phyloP scores from a whole-genome alignment of 2,797 vertebrate species.

The Enteromius treurensis region DNA sequence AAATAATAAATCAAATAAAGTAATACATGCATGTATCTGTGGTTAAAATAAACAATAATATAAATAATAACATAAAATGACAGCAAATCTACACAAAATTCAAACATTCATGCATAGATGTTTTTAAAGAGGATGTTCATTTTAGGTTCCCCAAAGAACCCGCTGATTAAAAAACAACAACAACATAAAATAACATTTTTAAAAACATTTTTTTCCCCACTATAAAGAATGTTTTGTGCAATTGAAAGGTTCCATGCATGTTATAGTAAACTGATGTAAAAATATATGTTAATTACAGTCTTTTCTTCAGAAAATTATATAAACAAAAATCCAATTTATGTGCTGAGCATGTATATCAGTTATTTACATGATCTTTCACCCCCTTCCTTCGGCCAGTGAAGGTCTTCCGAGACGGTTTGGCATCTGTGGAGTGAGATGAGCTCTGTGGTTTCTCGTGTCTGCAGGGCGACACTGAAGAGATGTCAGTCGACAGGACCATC shows the following conservation, averaged over 20 bases:
- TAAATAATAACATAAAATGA: neutral
- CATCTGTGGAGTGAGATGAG: constrained; percentile 69
- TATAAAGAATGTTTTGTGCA: neutral
- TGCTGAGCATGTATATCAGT: neutral
- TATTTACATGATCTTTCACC: constrained; percentile 84
- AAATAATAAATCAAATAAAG: too few species aligned
- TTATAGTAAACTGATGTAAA: neutral
- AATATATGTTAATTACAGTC: neutral
- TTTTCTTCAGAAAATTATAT: neutral
- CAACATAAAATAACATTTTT: neutral
- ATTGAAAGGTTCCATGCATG: neutral
- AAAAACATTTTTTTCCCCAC: neutral
- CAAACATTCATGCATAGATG: neutral
- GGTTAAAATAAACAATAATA: too few species aligned
- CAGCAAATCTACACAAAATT: neutral
- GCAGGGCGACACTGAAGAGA: constrained; percentile 80
- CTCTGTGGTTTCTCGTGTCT: constrained; percentile 75
- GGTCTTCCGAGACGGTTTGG: constrained; percentile 71
- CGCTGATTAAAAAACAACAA: neutral
- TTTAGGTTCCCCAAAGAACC: neutral
- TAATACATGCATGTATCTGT: neutral
- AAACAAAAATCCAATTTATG: neutral
- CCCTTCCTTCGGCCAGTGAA: constrained; percentile 81
- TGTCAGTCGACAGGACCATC: constrained; percentile 85
- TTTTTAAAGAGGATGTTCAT: neutral